These are phyloP conservation scores for Scaptodrosophila latifasciaeformis DNA, from an alignment of 2,888 invertebrate genomes.

Conservation along the genomic window DNA sequence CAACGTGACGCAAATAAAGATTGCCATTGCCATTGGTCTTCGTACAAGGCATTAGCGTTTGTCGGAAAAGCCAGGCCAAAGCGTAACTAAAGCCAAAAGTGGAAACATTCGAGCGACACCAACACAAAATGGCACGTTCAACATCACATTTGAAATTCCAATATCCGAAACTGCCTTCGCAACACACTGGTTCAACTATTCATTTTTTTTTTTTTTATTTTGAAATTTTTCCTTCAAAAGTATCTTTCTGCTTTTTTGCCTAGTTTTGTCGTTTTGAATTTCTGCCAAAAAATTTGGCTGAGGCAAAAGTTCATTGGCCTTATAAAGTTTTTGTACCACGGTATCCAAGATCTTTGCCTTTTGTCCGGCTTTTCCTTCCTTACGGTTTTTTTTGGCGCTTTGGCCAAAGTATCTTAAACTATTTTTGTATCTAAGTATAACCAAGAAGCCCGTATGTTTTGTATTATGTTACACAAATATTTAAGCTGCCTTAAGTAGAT, in stretches of 20 bases:
- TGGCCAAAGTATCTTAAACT: no score
- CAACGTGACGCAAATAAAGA: conserved; percentile 54
- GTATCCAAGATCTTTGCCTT: no score
- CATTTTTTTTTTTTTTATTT: neutral
- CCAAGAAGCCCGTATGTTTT: conserved; percentile 68
- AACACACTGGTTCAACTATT: neutral
- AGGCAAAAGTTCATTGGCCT: no score
- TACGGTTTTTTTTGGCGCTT: no score
- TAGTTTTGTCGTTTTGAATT: no score
- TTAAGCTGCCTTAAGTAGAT: conserved; percentile 68
- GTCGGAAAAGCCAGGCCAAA: conserved; percentile 22
- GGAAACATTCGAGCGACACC: conserved; percentile 32
- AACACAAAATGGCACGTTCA: conserved; percentile 40
- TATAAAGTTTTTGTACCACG: no score
- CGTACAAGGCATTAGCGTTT: conserved; percentile 45
- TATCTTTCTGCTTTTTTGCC: conserved; percentile 2
- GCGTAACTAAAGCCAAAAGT: no score
- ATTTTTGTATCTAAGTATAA: conserved; percentile 63
- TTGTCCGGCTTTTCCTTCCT: no score
- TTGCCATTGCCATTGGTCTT: conserved; percentile 11
- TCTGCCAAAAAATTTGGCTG: no score
- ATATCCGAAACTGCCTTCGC: neutral
- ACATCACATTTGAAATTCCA: conserved; percentile 37
- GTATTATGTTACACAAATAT: conserved; percentile 68
- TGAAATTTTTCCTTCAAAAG: conserved; percentile 22